A percentile compares a stretch with the other conserved stretches of the same genome.
Conservation (phyloP, 2,113 vertebrate genomes). For the Saccopteryx leptura region DNA sequence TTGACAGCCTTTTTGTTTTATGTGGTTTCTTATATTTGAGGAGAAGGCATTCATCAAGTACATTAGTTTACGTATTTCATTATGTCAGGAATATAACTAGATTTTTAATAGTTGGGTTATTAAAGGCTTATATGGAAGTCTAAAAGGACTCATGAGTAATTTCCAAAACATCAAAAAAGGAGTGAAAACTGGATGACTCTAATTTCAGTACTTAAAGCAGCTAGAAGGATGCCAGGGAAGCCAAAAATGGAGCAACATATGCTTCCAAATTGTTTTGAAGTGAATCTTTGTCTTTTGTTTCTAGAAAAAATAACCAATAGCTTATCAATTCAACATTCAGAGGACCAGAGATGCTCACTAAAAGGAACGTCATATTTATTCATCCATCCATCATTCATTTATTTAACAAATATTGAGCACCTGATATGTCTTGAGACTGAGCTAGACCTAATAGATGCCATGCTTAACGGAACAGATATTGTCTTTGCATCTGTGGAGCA, state of each 20-base stretch:
- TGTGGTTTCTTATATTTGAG: conserved; percentile 42
- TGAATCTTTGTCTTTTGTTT: conserved; percentile 51
- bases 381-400: not conserved
- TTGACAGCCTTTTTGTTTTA: conserved; percentile 48
- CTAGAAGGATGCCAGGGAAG: not conserved
- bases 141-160: conserved; percentile 18
- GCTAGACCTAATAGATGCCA: not conserved
- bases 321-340: not conserved
- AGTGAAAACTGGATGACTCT: conserved; percentile 49
- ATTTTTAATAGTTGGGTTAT: conserved; percentile 50
- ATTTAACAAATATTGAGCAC: conserved; percentile 1
- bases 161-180: conserved; percentile 31
- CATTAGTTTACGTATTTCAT: conserved; percentile 15
- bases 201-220: conserved; percentile 19
- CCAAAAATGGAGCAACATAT: not conserved
- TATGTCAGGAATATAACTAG: conserved; percentile 27
- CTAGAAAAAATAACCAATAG: conserved; percentile 33
- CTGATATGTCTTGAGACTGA: conserved; percentile 4
- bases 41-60: conserved; percentile 43
- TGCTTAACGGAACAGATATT: not conserved
- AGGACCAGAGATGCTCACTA: not conserved
- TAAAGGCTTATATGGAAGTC: conserved; percentile 32
- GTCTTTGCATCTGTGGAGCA: not conserved
- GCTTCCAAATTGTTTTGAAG: conserved; percentile 53
- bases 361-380: not conserved